Base-by-base conservation (phyloP, 2,797 vertebrate species). In the Tinamus major region DNA sequence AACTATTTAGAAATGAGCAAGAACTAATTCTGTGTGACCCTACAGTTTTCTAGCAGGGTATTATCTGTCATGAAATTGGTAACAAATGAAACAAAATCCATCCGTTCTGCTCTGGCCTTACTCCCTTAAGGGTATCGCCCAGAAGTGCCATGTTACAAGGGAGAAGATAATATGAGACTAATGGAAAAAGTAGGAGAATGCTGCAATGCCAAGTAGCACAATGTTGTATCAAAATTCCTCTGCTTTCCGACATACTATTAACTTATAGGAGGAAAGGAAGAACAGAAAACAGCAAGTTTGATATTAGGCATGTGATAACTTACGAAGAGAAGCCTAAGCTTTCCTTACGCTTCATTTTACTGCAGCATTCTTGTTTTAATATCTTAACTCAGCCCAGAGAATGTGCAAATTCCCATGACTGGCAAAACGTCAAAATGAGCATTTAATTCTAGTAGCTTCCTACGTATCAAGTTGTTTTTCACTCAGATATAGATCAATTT, bases 21-120 rank as follows among this genome's bases (percentile, higher is more conserved):
- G 92, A 88, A 96, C 87, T 91, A 96, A 93, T 93, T 96, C 93
- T 93, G 81, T 91, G 93, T 94, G 96, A 96, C 94, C 94, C 95
- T 89, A 51, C 51, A 94, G 95, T 96, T 96, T 97, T 96, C 96
- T 86, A 96, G 93, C 86, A 93, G 96, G 89, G 95, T 95, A 97
- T 97, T 98, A 97, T 96, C 94, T 97, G 94, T 97, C 95, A 63
- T 95, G 96, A 97, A 97, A 96, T 94, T 96, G 84, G 95, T 97
- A 97, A 98, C 94, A 95, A 98, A 97, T 93, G 95, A 98, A 97
- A 97, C 76, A 95, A 96, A 98, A 97, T 96, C 95, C 83, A 84
- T 96, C 82, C 92, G 93, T 96, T 97, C 94, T 87, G 97, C 95
- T 98, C 94, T 96, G 89, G 93, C 96, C 96, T 96, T 96, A 75